phyloP scores from a whole-genome alignment of 2,797 vertebrate genomes.

The Coregonus suidteri region DNA sequence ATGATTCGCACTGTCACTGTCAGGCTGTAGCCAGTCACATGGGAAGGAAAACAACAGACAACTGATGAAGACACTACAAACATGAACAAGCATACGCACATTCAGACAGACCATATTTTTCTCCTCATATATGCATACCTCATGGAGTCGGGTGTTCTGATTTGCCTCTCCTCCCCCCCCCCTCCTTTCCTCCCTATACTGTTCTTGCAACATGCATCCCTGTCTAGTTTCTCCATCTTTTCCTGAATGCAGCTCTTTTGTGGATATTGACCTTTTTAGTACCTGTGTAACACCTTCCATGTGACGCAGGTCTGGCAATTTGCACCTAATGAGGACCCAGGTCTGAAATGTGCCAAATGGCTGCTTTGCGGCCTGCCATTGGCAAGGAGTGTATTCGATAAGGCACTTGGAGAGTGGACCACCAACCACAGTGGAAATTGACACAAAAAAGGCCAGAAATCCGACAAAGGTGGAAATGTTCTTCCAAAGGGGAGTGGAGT shows the following conservation, averaged over 20 bases:
- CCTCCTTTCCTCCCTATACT: slow-evolving; percentile 48
- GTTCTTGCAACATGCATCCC: slow-evolving; percentile 59
- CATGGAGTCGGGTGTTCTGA: slow-evolving; percentile 60
- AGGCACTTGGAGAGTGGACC: slow-evolving; percentile 15
- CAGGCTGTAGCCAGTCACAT: slow-evolving; percentile 60
- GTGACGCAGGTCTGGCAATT: slow-evolving; percentile 97
- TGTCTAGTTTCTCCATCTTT: slow-evolving; percentile 55
- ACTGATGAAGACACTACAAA: slow-evolving; percentile 77
- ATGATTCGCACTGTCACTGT: slow-evolving; percentile 46
- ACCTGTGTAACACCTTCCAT: slow-evolving; percentile 89
- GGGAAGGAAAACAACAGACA: slow-evolving; percentile 69
- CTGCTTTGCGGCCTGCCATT: slow-evolving; percentile 62
- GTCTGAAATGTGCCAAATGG: slow-evolving; percentile 87
- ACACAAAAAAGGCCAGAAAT: slow-evolving; percentile 59
- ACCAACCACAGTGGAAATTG: slow-evolving; percentile 48
- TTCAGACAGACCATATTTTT: slow-evolving; percentile 65
- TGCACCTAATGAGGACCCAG: slow-evolving; percentile 88
- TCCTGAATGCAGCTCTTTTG: slow-evolving; percentile 48
- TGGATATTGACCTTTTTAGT: slow-evolving; percentile 63
- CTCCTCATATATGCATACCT: slow-evolving; percentile 34
- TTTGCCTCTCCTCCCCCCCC: slow-evolving; percentile 28
- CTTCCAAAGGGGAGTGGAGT: slow-evolving; percentile 35
- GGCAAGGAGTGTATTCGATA: slow-evolving; percentile 50
- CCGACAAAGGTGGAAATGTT: slow-evolving; percentile 59
- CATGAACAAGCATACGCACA: slow-evolving; percentile 67